Conservation (phyloP, 2,888 invertebrate species). For the Margaritifera margaritifera region DNA sequence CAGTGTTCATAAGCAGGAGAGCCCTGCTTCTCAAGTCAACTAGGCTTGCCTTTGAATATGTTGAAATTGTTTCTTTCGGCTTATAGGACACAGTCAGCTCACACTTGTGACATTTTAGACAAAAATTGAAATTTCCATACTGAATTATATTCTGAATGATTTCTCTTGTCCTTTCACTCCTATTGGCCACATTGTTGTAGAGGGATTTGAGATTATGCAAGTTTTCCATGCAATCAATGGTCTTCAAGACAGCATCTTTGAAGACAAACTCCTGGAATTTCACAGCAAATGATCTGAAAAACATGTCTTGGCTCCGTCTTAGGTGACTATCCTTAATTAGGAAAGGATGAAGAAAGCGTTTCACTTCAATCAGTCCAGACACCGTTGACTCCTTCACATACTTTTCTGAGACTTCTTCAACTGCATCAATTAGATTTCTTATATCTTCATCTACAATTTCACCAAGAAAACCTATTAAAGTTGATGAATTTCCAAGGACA, state of each 20-base stretch:
- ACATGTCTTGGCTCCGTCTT: background rate
- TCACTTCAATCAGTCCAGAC: conserved; percentile 42
- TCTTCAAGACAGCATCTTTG: conserved; percentile 23
- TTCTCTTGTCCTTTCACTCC: conserved; percentile 44
- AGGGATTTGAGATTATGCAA: conserved; percentile 39
- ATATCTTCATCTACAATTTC: conserved; percentile 42
- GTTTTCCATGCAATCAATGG: conserved; percentile 35
- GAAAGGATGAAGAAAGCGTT: conserved; percentile 37
- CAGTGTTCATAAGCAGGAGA: conserved; percentile 35
- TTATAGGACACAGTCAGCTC: conserved; percentile 20
- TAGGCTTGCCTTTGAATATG: conserved; percentile 14
- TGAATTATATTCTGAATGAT: conserved; percentile 32
- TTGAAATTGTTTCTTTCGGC: conserved; percentile 19
- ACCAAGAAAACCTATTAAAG: conserved; percentile 33
- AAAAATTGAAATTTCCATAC: conserved; percentile 30
- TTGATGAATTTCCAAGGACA: conserved; percentile 17
- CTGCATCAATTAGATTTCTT: conserved; percentile 48
- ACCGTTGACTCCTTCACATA: conserved; percentile 47
- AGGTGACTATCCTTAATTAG: conserved; percentile 7
- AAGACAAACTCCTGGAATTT: background rate
- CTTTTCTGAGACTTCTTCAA: conserved; percentile 51
- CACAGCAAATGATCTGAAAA: too few relatives aligned
- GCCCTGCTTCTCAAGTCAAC: conserved; percentile 45
- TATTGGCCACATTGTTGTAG: conserved; percentile 46
- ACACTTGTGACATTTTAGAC: conserved; percentile 11